Evolutionary conservation across 23 tunicate species (phyloP).

Genomic region (Botrylloides violaceus): DNA sequence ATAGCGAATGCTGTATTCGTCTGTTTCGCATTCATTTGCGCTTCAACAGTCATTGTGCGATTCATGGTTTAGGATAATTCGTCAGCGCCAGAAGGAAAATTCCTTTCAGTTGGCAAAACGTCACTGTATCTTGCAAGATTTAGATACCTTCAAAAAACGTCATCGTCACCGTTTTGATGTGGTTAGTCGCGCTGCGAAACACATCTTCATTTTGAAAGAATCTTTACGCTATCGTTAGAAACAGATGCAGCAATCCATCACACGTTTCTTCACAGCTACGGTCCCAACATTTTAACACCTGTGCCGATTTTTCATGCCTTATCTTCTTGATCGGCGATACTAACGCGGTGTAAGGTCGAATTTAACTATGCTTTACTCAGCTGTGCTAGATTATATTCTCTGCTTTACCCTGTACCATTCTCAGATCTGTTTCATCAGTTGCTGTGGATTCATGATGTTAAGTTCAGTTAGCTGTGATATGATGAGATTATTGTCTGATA

Average conservation of each 20-base stretch:
- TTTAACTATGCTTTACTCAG: not conserved
- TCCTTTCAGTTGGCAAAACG: no score
- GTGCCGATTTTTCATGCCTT: constrained; percentile 20
- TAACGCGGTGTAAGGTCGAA: not conserved
- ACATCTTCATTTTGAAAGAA: no score
- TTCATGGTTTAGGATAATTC: no score
- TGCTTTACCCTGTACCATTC: not conserved
- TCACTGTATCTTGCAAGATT: no score
- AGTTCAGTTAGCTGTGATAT: not conserved
- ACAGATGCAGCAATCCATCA: constrained; percentile 10
- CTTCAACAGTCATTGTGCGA: no score
- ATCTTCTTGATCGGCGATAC: not conserved
- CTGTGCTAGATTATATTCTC: not conserved
- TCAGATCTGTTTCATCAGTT: no score
- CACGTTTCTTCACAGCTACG: not conserved
- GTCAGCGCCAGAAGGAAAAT: no score
- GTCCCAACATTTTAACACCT: constrained; percentile 4
- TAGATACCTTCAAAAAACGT: no score
- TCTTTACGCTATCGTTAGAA: not conserved
- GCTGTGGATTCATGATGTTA: not conserved
- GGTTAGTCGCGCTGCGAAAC: no score
- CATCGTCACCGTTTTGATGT: no score
- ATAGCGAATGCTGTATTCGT: no score
- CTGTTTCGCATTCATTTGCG: no score
- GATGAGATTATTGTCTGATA: not conserved